phyloP scores from a whole-genome alignment of 2,113 vertebrate species.

The Lampris megalopsis region DNA sequence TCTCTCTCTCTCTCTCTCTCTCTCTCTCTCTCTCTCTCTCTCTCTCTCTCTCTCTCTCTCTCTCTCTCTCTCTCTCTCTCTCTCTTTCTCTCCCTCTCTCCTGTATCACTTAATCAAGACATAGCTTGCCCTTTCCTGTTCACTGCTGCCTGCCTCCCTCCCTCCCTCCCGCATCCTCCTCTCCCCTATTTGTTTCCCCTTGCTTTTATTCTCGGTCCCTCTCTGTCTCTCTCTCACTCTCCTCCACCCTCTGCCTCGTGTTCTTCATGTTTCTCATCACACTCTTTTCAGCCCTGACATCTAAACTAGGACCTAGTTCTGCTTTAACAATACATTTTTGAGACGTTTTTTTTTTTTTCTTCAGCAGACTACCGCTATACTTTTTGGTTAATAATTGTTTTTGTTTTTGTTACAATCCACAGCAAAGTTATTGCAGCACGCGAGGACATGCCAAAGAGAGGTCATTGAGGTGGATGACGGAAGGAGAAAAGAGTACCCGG shows the following conservation, averaged over 20 bases:
- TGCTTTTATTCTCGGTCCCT: slow-evolving; percentile 59
- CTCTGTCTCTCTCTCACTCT: slow-evolving; percentile 48
- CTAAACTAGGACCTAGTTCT: slow-evolving; percentile 27
- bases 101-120: slow-evolving; percentile 83
- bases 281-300: slow-evolving; percentile 46
- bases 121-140: slow-evolving; percentile 81
- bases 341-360: background rate
- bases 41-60: slow-evolving; percentile 62
- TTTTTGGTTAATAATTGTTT: slow-evolving; percentile 20
- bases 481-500: slow-evolving; percentile 39
- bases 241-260: slow-evolving; percentile 71
- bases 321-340: slow-evolving; percentile 6
- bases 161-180: slow-evolving; percentile 62
- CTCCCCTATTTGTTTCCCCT: slow-evolving; percentile 75
- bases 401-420: slow-evolving; percentile 51
- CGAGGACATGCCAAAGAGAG: slow-evolving; percentile 54
- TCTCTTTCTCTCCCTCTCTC: slow-evolving; percentile 51
- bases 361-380: slow-evolving; percentile 42
- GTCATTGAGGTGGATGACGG: slow-evolving; percentile 58
- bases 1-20: slow-evolving; percentile 77
- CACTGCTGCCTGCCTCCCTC: slow-evolving; percentile 64
- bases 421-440: slow-evolving; percentile 47
- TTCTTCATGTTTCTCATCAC: slow-evolving; percentile 43
- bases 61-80: slow-evolving; percentile 74
- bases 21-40: slow-evolving; percentile 73